Percentiles rank a stretch among this genome's conserved stretches.
phyloP scores from a whole-genome alignment of 2,797 vertebrate species.

The Chelidonichthys spinosus region DNA sequence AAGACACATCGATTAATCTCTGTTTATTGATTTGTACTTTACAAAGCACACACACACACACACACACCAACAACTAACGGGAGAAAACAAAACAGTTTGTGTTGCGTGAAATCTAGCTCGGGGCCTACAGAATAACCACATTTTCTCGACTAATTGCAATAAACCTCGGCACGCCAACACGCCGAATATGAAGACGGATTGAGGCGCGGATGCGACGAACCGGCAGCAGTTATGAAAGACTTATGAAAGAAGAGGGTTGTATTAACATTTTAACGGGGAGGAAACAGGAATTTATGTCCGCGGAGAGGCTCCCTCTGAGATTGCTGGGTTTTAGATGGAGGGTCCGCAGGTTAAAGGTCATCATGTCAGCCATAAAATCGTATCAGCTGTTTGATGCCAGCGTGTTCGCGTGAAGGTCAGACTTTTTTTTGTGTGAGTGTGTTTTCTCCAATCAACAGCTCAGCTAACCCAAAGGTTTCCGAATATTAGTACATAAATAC shows the following conservation, averaged over 20 bases:
- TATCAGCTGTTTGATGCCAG: slow-evolving; percentile 8
- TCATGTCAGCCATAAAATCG: not conserved
- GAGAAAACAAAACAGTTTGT: slow-evolving; percentile 19
- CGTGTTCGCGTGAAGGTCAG: slow-evolving; percentile 25
- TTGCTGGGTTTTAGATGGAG: slow-evolving; percentile 12
- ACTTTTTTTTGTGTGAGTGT: not conserved
- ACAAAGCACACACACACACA: slow-evolving; percentile 24
- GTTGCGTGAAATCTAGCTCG: slow-evolving; percentile 9
- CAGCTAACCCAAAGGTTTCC: slow-evolving; percentile 3
- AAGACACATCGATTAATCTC: slow-evolving; percentile 22
- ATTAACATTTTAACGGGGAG: slow-evolving; percentile 4
- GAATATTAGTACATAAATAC: not conserved
- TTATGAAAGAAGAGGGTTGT: slow-evolving; percentile 7
- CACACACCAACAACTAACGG: not conserved
- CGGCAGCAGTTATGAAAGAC: slow-evolving; percentile 23
- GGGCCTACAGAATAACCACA: not conserved
- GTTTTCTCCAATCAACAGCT: not conserved
- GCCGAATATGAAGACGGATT: slow-evolving; percentile 33
- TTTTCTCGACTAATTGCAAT: slow-evolving; percentile 27
- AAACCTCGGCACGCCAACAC: slow-evolving; percentile 1
- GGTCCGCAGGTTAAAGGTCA: slow-evolving; percentile 29
- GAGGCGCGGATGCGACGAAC: slow-evolving; percentile 8
- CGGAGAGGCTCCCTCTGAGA: slow-evolving; percentile 25
- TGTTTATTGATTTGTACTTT: slow-evolving; percentile 30
- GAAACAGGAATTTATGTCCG: not conserved